These are phyloP conservation scores for Mythimna loreyi DNA, from an alignment of 2,888 invertebrate species.

Conservation along the genomic window DNA sequence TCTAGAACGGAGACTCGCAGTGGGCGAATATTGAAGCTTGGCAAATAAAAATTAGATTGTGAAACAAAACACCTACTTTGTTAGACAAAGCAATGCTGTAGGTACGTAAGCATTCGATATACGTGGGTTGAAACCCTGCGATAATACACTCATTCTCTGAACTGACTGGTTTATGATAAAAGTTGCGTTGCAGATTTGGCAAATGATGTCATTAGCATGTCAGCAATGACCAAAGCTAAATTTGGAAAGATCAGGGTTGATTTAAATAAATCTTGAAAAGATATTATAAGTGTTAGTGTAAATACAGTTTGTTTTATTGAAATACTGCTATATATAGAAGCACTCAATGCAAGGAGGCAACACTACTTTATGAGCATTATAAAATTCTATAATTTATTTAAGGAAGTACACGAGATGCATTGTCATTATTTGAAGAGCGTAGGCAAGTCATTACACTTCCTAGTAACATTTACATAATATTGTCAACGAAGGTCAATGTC, in stretches of 20 bases:
- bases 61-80: conserved; percentile 55
- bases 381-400: conserved; percentile 3
- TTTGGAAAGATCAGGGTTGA: conserved; percentile 67
- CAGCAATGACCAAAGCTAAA: conserved; percentile 49
- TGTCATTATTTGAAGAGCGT: conserved; percentile 42
- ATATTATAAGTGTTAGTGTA: neutral
- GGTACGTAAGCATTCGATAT: conserved; percentile 52
- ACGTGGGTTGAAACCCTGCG: conserved; percentile 63
- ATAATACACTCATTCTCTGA: conserved; percentile 52
- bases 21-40: conserved; percentile 51
- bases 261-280: conserved; percentile 10
- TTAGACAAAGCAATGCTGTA: conserved; percentile 54
- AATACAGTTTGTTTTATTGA: conserved; percentile 2
- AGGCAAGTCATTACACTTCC: conserved; percentile 55
- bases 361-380: neutral
- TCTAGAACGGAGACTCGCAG: conserved; percentile 40
- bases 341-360: neutral
- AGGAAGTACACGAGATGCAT: conserved; percentile 39
- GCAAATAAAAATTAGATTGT: conserved; percentile 58
- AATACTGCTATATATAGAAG: neutral
- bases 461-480: conserved; percentile 56
- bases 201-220: conserved; percentile 67
- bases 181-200: conserved; percentile 52
- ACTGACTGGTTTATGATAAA: conserved; percentile 55
- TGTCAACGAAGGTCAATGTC: conserved; percentile 50